Base-by-base conservation (phyloP, 2,888 invertebrate genomes). In the Prenolepis imparis region DNA sequence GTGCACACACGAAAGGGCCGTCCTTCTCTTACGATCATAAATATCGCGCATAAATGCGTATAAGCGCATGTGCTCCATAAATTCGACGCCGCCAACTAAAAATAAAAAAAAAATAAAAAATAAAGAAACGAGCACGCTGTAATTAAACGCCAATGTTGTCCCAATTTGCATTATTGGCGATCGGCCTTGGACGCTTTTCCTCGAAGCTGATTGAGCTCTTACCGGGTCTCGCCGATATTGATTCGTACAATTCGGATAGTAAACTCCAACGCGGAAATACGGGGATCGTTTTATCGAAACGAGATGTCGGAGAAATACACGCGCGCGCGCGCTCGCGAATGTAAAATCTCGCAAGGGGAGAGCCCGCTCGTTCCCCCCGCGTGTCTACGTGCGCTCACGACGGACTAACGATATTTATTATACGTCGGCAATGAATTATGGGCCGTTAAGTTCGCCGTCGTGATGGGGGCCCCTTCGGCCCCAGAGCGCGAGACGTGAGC, bases 361-460 rank as follows among this genome's bases (percentile, higher is more conserved):
- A n/a, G 15, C 41, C 44, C 24, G 15, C 64, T 39, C 78, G 78
- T 44, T 44, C 67, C 12, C 12, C 28, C 67, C 68, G 52, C 73
- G 70, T 82, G 90, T 88, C 78, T 84, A 64, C 74, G 88, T 84
- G 87, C 81, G 83, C 85, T 89, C 90, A 84, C 88, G 83, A 86
- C 82, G 90, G 85, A 86, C 87, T 86, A 89, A 89, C 90, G 87
- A 92, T 93, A 92, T 92, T 93, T 92, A 91, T 92, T 92, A 91
- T 90, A 90, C 84, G 89, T 89, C 90, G 86, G 88, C 88, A 89
- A 93, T 93, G 92, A 93, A 92, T 93, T 92, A 93, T 92, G 91
- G 91, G 90, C 91, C 90, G 91, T 92, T 91, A 92, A 92, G 90
- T 90, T 90, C 88, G 82, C 87, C 89, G 88, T 89, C 90, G 87